Percentiles rank a stretch among this genome's conserved stretches.
Evolutionary conservation across 2,888 invertebrate genomes (phyloP).

Genomic region (Bedellia somnulentella): DNA sequence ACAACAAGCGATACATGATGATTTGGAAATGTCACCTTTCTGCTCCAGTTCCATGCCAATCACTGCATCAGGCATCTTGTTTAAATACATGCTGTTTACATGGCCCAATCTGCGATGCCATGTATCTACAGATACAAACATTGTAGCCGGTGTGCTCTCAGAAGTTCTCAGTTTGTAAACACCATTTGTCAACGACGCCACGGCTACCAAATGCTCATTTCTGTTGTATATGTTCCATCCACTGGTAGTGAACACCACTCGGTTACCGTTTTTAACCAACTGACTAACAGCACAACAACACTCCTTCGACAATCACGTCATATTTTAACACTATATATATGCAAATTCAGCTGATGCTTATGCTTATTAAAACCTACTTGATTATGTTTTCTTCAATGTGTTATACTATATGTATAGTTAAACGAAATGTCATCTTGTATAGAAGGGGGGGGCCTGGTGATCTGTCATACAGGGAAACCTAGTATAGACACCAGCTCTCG

Average conservation of each 20-base stretch:
- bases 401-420: too few relatives aligned
- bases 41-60: conserved; percentile 9
- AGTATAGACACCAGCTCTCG: too few relatives aligned
- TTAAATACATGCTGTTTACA: conserved; percentile 8
- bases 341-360: too few relatives aligned
- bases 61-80: conserved; percentile 10
- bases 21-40: conserved; percentile 8
- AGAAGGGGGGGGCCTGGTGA: too few relatives aligned
- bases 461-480: too few relatives aligned
- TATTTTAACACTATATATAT: too few relatives aligned
- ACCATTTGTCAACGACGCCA: conserved; percentile 1
- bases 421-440: too few relatives aligned
- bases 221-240: neutral
- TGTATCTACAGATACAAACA: conserved; percentile 7
- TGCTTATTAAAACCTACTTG: too few relatives aligned
- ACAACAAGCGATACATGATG: conserved; percentile 12
- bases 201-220: neutral
- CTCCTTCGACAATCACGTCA: too few relatives aligned
- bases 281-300: conserved; percentile 7
- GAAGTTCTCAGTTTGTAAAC: conserved; percentile 3
- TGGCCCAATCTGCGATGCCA: conserved; percentile 13
- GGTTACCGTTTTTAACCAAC: conserved; percentile 6
- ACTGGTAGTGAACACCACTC: conserved; percentile 4
- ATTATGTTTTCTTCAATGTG: too few relatives aligned
- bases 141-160: conserved; percentile 5